A percentile compares a stretch with the other conserved stretches of the same genome.
These are phyloP conservation scores for Mactromeris polynyma DNA, from an alignment of 2,888 invertebrate genomes.

Conservation along the genomic window DNA sequence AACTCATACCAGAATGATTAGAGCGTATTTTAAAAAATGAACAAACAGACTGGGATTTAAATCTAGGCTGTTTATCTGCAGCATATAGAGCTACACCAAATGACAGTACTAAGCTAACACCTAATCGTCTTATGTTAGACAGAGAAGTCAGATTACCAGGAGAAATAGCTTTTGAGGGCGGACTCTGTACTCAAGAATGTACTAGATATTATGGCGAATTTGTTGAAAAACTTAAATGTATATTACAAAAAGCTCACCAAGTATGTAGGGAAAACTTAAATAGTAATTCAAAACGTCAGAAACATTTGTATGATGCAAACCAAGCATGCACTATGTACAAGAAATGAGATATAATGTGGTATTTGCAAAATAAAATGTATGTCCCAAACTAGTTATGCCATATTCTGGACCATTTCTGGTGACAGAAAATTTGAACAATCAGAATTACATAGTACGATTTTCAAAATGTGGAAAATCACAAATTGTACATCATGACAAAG, in stretches of 20 bases:
- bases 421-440: conserved; percentile 22
- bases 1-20: conserved; percentile 48
- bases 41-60: conserved; percentile 49
- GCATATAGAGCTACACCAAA: conserved; percentile 50
- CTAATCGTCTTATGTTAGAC: conserved; percentile 54
- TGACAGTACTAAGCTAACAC: conserved; percentile 44
- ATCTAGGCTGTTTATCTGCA: conserved; percentile 47
- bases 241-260: conserved; percentile 36
- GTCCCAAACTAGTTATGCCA: conserved; percentile 33
- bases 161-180: conserved; percentile 37
- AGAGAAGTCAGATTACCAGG: conserved; percentile 44
- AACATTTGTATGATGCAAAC: conserved; percentile 14
- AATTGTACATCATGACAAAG: conserved; percentile 38
- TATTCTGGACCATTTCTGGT: conserved; percentile 34
- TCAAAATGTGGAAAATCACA: conserved; percentile 12
- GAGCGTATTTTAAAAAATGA: conserved; percentile 38
- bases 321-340: conserved; percentile 29
- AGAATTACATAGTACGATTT: conserved; percentile 27
- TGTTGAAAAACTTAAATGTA: conserved; percentile 40
- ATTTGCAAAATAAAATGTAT: conserved; percentile 23
- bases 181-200: not conserved
- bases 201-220: conserved; percentile 39
- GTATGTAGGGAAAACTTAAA: conserved; percentile 30
- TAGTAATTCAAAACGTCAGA: conserved; percentile 27
- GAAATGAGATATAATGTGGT: conserved; percentile 36